Evolutionary conservation across 2,888 invertebrate species (phyloP), one percentile per base, ranked within the genome.

Genomic region (Amphipoea lucens): DNA sequence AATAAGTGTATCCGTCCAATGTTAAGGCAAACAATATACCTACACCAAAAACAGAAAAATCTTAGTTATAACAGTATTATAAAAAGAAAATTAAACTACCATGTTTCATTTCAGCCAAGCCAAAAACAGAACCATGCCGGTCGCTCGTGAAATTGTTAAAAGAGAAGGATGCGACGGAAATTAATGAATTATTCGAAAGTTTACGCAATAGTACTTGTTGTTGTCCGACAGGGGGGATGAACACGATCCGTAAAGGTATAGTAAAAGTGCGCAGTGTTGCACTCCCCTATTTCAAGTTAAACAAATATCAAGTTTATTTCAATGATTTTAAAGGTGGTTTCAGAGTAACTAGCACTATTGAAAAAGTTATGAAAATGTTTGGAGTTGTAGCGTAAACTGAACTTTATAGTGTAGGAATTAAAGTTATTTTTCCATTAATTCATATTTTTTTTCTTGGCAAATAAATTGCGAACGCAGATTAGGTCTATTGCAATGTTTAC

Each of bases 101-200:
- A 62, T 23, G 60, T 12, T 4, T 70, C 23, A 62, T 82, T 82
- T 63, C 48, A 82, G 85, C n/a, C 0, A 23, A 7, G 40, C 17
- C 45, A 42, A 48, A 62, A 17, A n/a, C 45, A n/a, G 36, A 66
- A 71, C 23, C 20, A 63, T 71, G 74, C 40, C 23, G 36, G 4
- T 48, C 86, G 0, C 66, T 83, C 9, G 48, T 11, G 0, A 82
- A 45, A 63, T 29, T 86, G 20, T 60, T 86, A 67, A 76, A 82
- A 67, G 48, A 67, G 0, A 82, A 70, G 48, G 69, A 86, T 51
- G 65, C 66, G n/a, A 72, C 23, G 0, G 82, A 85, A 51, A 54
- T 85, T 7, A 23, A 71, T 51, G 54, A 66, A 7, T 40, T 83
- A 7, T 81, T 83, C 36, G 70, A 73, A n/a, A 29, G 1, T 36